Percentiles rank a stretch among this genome's conserved stretches.
Conservation (phyloP, 2,113 vertebrate genomes). For the Mellivora capensis region DNA sequence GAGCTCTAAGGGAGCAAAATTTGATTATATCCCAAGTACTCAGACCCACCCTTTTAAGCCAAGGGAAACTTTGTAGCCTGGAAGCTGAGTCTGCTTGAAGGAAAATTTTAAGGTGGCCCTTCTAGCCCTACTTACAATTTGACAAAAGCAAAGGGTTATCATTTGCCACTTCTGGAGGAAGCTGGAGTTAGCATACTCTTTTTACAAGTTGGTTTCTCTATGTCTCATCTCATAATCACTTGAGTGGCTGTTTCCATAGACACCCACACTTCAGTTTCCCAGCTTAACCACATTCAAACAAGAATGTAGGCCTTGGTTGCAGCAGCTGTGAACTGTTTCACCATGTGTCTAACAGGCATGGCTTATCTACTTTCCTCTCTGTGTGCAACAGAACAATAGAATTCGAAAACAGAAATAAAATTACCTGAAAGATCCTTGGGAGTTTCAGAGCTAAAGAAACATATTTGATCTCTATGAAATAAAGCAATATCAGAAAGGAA, state of each 20-base stretch:
- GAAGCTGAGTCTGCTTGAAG: neutral
- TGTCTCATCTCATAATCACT: neutral
- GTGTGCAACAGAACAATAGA: neutral
- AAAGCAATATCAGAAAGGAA: constrained; percentile 31
- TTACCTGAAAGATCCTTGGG: neutral
- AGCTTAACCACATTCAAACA: constrained; percentile 39
- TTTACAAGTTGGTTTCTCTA: constrained; percentile 51
- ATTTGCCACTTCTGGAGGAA: constrained; percentile 20
- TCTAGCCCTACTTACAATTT: neutral
- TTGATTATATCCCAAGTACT: neutral
- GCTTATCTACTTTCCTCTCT: constrained; percentile 57
- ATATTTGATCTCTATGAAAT: neutral
- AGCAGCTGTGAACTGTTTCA: constrained; percentile 28
- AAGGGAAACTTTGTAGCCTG: neutral
- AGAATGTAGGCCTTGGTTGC: constrained; percentile 11
- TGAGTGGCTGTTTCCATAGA: constrained; percentile 39
- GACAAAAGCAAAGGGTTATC: neutral
- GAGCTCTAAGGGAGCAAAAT: neutral
- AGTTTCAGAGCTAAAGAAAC: neutral
- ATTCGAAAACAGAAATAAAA: neutral
- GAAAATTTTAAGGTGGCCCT: neutral
- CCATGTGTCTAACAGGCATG: neutral
- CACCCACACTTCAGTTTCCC: constrained; percentile 50
- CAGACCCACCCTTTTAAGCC: neutral
- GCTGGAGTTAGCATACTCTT: constrained; percentile 21